Conservation (phyloP, 2,888 invertebrate species). For the Atherix ibis region DNA sequence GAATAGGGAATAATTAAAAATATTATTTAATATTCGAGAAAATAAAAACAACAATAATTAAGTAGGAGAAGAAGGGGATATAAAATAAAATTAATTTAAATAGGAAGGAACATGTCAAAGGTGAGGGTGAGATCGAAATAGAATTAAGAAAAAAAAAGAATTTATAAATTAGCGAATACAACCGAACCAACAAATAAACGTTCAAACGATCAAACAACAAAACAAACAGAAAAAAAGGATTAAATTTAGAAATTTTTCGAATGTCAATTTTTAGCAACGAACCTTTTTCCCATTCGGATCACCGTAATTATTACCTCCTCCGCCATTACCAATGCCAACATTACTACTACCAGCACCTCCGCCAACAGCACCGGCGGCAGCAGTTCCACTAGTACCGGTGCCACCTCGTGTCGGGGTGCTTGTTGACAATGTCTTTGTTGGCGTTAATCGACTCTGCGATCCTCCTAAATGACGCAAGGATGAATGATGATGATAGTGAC, state of each 20-base stretch:
- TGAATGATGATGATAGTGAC: constrained; percentile 25
- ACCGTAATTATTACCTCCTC: constrained; percentile 1
- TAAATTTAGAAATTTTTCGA: constrained; percentile 5
- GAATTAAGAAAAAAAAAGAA: no score
- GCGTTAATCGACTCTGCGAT: constrained; percentile 19
- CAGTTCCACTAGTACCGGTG: background rate
- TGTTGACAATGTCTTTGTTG: constrained; percentile 17
- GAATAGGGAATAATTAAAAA: no score
- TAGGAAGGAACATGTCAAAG: no score
- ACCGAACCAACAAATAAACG: no score
- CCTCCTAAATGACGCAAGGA: constrained; percentile 31
- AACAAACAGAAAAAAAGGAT: background rate
- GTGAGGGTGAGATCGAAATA: no score
- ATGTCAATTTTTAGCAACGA: constrained; percentile 7
- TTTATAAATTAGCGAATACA: no score
- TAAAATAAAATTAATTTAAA: no score
- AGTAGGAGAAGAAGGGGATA: no score
- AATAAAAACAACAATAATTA: no score
- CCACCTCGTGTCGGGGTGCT: constrained; percentile 14
- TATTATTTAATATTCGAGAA: no score
- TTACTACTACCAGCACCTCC: background rate
- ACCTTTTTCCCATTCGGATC: constrained; percentile 5
- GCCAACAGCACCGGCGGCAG: background rate
- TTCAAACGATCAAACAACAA: background rate
- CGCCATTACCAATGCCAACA: no score